Base-by-base conservation (phyloP, 2,113 vertebrate species). In the Dolichotis patagonum region DNA sequence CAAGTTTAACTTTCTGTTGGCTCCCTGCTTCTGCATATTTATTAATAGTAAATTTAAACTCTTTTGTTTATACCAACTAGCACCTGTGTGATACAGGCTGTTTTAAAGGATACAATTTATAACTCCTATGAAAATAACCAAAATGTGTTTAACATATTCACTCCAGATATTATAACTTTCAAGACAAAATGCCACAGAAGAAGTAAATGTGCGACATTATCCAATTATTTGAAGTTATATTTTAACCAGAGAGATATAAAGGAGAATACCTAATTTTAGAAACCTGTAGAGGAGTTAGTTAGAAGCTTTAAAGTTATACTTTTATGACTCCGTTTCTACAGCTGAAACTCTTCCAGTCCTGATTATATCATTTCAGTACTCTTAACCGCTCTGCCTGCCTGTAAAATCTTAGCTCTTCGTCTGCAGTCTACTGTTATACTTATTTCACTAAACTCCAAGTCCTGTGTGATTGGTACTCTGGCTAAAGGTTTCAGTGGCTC, bases 61-160 rank as follows among this genome's bases (percentile, higher is more conserved):
- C 88, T 22, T 58, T 92, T 81, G 67, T 52, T 69, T 88, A 38
- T 0, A 60, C 20, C 38, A 83, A n/a, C 24, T 78, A 95, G 96
- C 17, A 62, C 11, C 30, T 93, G 19, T 28, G 38, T 71, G 41
- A 83, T 19, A n/a, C 43, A 67, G 13, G 13, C 10, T 67, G 54
- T 84, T 89, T 86, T 56, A 62, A 95, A 84, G 1, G 73, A 82
- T 38, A 56, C 82, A 78, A 92, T 92, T 24, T 96, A 38, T 52
- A 67, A 67, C 7, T 73, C 30, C 43, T 85, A 58, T 41, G 41
- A 87, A 63, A 73, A 46, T 60, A 89, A 77, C 9, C 6, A 82
- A 95, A 60, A n/a, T n/a, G 0, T 87, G 85, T 67, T 91, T 77
- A 86, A 90, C 32, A 65, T 65, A 90, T 54, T 85, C 14, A 65